Evolutionary conservation across 2,797 vertebrate genomes (phyloP), one percentile per base, ranked within the genome.

Genomic region (Etheostoma nigrum): DNA sequence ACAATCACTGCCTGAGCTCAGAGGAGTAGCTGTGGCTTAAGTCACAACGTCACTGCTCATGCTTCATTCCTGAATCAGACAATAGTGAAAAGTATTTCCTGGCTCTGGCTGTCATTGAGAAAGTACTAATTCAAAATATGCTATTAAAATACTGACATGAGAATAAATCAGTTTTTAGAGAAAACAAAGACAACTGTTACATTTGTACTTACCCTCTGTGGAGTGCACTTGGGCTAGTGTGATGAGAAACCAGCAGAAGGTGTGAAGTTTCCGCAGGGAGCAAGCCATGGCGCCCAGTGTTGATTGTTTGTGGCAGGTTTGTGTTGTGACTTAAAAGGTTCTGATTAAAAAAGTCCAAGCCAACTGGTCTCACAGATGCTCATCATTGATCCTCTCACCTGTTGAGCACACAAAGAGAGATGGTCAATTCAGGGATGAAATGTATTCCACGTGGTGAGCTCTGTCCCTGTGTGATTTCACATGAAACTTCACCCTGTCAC

Each of bases 171-270:
- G 21, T 48, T 78, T 76, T 64, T 36, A 76, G 30, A 33, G 18
- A 44, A 72, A 72, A 64, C 61, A 63, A 63, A 62, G 57, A 70
- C 1, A 16, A 30, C 23, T 4, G 3, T 69, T 75, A 52, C 14
- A 33, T n/a, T 12, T 63, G 66, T 71, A 89, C 96, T 97, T 96
- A 99, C 98, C 98, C 96, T 98, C 96, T 83, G 96, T 95, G 90
- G 96, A 97, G 84, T 97, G 95, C 79, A 99, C 95, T 91, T 97
- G 96, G 90, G 96, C 96, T 88, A 99, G 95, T 89, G 97, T 94
- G 89, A 99, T 96, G 95, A 99, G 93, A 90, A 99, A 96, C 96
- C 94, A 95, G 89, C 97, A 98, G 94, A 98, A 94, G 93, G 95
- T 96, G 94, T 94, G 95, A 95, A 97, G 96, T 95, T 96, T 98